phyloP scores from a whole-genome alignment of 2,113 vertebrate genomes.

The Plecturocebus donacophilus region DNA sequence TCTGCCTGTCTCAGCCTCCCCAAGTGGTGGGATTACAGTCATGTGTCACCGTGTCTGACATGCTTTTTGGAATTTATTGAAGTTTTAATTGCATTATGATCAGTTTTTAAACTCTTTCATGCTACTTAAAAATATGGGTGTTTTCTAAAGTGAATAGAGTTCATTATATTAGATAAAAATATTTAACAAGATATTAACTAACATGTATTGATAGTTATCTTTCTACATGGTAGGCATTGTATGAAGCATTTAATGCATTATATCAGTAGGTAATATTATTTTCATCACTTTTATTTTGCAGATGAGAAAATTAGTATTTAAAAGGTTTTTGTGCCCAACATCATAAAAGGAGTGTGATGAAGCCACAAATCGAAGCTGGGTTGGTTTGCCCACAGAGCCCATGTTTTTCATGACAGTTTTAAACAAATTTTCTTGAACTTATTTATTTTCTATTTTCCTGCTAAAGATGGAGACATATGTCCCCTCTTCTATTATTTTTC shows the following conservation, averaged over 20 bases:
- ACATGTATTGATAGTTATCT: neutral
- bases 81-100: neutral
- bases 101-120: neutral
- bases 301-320: neutral
- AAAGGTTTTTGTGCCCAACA: neutral
- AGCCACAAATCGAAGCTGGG: neutral
- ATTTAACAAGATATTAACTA: neutral
- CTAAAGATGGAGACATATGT: neutral
- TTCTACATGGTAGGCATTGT: neutral
- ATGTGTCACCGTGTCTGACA: no score
- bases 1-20: no score
- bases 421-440: neutral
- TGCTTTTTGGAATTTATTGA: neutral
- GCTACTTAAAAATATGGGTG: neutral
- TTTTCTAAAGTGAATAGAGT: neutral
- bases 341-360: neutral
- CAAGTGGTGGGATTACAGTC: no score
- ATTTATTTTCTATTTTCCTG: neutral
- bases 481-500: neutral
- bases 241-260: neutral
- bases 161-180: neutral
- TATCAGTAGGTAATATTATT: neutral
- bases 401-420: neutral
- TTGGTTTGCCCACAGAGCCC: neutral
- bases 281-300: conserved; percentile 12